A percentile compares a stretch with the other conserved stretches of the same genome.
These are phyloP conservation scores for Alca torda DNA, from an alignment of 2,797 vertebrate species.

Conservation along the genomic window DNA sequence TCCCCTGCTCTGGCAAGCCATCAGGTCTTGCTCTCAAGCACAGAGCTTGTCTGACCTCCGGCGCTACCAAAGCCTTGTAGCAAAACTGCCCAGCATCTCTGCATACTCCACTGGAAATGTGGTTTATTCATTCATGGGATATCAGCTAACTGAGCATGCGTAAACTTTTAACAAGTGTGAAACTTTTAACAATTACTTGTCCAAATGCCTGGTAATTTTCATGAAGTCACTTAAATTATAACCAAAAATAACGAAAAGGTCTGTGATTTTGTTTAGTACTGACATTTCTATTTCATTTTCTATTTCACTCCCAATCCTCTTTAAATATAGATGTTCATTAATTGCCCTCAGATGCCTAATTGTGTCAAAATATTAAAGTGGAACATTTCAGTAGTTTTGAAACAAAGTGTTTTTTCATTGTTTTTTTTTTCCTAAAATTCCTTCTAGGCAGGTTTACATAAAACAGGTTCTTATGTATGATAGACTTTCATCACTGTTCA, in stretches of 20 bases:
- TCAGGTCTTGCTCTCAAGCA: fast-evolving
- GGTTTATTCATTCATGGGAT: neutral
- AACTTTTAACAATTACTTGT: neutral
- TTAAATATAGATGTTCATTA: neutral
- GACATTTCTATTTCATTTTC: neutral
- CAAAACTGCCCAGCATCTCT: neutral
- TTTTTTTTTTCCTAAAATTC: neutral
- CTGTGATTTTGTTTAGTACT: neutral
- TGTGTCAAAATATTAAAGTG: neutral
- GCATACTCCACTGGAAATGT: neutral
- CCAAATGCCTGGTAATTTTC: neutral
- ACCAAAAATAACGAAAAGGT: neutral
- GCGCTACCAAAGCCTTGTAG: neutral
- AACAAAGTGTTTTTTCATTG: fast-evolving
- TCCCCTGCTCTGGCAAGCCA: neutral
- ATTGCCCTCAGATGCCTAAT: neutral
- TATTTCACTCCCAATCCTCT: neutral
- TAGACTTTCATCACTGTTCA: neutral
- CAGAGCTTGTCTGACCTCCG: neutral
- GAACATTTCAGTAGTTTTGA: neutral
- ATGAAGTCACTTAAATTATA: neutral
- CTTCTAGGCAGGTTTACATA: neutral
- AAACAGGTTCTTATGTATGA: neutral
- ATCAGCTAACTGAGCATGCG: neutral
- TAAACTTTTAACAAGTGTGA: neutral